Base-by-base conservation (phyloP, 2,888 invertebrate species). In the Phytoseiulus persimilis region DNA sequence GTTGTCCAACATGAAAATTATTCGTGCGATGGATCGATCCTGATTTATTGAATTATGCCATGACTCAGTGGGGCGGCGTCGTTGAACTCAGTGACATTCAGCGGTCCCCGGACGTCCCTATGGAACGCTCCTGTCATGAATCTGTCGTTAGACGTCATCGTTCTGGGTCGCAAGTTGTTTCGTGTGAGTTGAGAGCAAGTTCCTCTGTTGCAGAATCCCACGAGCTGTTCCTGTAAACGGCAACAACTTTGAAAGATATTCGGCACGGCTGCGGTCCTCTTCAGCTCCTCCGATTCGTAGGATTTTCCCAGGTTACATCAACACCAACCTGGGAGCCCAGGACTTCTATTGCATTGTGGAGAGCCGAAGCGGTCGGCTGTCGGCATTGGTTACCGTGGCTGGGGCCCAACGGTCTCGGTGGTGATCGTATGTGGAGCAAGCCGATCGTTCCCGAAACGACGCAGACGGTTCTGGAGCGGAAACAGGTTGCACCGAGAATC, bases 161-260 rank as follows among this genome's bases (percentile, higher is more conserved):
- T 14, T 14, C 65, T 6, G 1, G 65, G 65, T 18, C 65, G 5
- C 65, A 83, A 33, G 31, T 83, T 83, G 28, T n/a, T 83, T 28
- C 83, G 6, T 2, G 83, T 32, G 9, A 31, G 83, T 83, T 83
- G 83, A 31, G 32, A 14, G 33, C 83, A 83, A 33, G 11, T 83
- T n/a, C 83, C 83, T 31, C 83, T 9, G 11, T 83, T 31, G 83
- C 83, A 83, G 83, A 83, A 83, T 1, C 83, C 83, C n/a, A 83
- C 28, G 31, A 83, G 83, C 31, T 83, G 83, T 83, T 83, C 83
- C 83, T 83, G 33, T 83, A 1, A 11, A 32, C 11, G 28, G 31
- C 1, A 32, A 11, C 1, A 14, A 28, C 32, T n/a, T 83, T 2
- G 18, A 18, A 11, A 83, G 18, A 32, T 83, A 9, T 32, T 2